Conservation (phyloP, 2,888 invertebrate species). For the Drepanosiphum platanoidis region DNA sequence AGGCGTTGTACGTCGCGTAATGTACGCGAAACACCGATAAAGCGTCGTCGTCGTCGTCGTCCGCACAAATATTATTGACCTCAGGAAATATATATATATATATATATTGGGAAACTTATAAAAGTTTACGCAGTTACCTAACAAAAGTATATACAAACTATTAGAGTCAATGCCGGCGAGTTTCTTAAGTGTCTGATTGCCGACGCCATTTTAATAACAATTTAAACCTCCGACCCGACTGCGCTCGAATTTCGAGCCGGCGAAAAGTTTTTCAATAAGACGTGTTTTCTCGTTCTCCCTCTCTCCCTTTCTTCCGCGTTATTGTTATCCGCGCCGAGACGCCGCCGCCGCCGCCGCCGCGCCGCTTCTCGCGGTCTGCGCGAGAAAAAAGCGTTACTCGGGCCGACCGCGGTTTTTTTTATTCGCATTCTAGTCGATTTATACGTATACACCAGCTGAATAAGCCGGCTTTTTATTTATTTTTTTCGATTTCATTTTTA, state of each 20-base stretch:
- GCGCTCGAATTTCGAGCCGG: slow-evolving; percentile 31
- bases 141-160: slow-evolving; percentile 52
- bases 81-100: slow-evolving; percentile 29
- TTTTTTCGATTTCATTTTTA: too few relatives aligned
- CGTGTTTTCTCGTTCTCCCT: slow-evolving; percentile 30
- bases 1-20: too few relatives aligned
- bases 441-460: too few relatives aligned
- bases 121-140: slow-evolving; percentile 15
- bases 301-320: background rate
- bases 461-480: too few relatives aligned
- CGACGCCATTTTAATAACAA: slow-evolving; percentile 54
- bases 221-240: slow-evolving; percentile 34
- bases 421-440: too few relatives aligned
- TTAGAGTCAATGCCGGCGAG: slow-evolving; percentile 32
- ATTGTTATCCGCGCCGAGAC: too few relatives aligned
- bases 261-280: slow-evolving; percentile 59
- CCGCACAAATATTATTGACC: slow-evolving; percentile 11
- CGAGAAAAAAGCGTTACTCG: too few relatives aligned
- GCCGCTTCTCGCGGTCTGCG: slow-evolving; percentile 11
- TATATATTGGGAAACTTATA: slow-evolving; percentile 24
- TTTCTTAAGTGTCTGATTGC: slow-evolving; percentile 53
- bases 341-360: background rate
- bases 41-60: too few relatives aligned
- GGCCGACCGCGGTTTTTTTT: too few relatives aligned
- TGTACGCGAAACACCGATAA: background rate